Conservation (phyloP, 1,140 invertebrate genomes). For the Brachionus asplanchnoidis region DNA sequence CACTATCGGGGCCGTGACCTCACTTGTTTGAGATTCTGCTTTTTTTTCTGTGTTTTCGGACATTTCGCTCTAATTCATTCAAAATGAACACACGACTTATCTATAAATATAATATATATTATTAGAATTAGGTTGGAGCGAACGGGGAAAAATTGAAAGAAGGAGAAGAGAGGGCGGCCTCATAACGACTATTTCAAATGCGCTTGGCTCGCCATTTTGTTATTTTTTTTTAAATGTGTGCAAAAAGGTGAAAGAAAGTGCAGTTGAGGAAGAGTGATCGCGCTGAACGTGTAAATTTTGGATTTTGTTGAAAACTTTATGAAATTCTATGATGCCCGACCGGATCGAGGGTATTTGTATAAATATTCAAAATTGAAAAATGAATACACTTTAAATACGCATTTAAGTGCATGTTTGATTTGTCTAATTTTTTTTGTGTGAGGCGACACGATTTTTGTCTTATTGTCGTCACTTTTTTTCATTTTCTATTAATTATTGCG, state of each 20-base stretch:
- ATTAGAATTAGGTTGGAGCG: not conserved
- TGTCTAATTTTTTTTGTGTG: not conserved
- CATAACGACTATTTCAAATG: too few relatives aligned
- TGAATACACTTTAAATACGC: not conserved
- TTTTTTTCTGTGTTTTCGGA: not conserved
- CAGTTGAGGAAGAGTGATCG: not conserved
- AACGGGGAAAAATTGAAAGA: not conserved
- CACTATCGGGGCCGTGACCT: not conserved
- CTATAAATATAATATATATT: not conserved
- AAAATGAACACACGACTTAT: not conserved
- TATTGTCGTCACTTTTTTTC: not conserved
- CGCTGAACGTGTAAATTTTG: not conserved
- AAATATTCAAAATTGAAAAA: not conserved
- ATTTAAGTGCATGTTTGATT: not conserved
- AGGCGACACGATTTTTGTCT: not conserved
- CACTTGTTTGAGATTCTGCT: not conserved
- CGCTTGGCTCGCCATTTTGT: not conserved
- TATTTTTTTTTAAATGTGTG: not conserved
- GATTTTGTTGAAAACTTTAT: not conserved
- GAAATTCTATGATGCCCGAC: not conserved
- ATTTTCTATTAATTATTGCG: not conserved
- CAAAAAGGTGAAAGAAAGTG: not conserved
- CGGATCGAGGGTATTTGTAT: not conserved
- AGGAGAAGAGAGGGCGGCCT: not conserved
- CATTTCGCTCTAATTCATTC: slow-evolving; percentile 1